phyloP scores from a whole-genome alignment of 2,888 invertebrate genomes.

The Listrodromus nycthemerus region DNA sequence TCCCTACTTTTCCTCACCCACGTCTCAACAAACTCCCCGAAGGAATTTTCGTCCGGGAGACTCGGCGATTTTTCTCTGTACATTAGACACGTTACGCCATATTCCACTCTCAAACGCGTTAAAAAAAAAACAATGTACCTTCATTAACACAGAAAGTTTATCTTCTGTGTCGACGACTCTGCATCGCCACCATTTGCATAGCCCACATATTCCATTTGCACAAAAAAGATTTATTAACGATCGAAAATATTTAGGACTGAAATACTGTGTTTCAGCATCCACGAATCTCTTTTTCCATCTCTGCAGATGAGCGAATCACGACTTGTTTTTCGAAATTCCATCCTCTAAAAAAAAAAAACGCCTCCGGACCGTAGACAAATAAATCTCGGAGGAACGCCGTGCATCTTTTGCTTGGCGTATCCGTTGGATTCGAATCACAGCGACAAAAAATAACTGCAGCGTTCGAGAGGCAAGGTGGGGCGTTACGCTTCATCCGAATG shows the following conservation, averaged over 20 bases:
- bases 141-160: too few relatives aligned
- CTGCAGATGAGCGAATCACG: background rate
- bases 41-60: background rate
- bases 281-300: too few relatives aligned
- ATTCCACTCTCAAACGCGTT: background rate
- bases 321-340: conserved; percentile 7
- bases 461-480: background rate
- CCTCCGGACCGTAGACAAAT: background rate
- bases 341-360: background rate
- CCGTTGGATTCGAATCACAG: conserved; percentile 8
- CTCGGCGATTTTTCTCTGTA: background rate
- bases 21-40: background rate
- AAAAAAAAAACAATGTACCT: background rate
- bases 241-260: too few relatives aligned
- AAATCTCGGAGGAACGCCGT: background rate
- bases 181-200: too few relatives aligned
- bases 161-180: too few relatives aligned
- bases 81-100: background rate
- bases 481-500: background rate
- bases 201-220: too few relatives aligned
- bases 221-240: too few relatives aligned
- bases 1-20: conserved; percentile 27
- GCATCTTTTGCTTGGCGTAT: background rate
- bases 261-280: too few relatives aligned
- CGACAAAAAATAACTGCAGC: background rate